A percentile compares a stretch with the other conserved stretches of the same genome.
Conservation (phyloP, 2,797 vertebrate species). For the Lagocephalus sceleratus region DNA sequence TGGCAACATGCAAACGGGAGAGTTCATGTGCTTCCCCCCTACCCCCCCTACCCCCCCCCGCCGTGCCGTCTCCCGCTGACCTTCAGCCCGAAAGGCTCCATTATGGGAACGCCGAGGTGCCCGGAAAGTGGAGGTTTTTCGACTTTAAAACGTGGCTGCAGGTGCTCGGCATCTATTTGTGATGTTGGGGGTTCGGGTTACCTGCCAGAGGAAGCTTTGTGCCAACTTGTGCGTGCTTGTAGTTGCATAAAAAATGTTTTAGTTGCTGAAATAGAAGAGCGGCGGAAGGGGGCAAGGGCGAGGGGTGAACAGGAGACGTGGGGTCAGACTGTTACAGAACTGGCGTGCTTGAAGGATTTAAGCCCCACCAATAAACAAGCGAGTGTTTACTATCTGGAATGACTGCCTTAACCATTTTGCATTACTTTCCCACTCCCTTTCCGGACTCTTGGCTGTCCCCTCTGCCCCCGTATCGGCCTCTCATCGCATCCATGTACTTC, state of each 20-base stretch:
- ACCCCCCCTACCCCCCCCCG: too few relatives aligned
- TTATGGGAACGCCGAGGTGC: too few relatives aligned
- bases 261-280: constrained; percentile 11
- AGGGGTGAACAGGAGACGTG: constrained; percentile 25
- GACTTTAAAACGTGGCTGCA: too few relatives aligned
- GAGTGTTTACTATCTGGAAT: constrained; percentile 76
- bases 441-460: constrained; percentile 7
- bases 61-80: neutral
- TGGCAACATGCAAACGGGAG: neutral
- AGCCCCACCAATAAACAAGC: constrained; percentile 73
- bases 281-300: neutral
- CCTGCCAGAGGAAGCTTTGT: neutral
- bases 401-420: constrained; percentile 31
- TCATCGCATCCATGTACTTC: too few relatives aligned
- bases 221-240: neutral
- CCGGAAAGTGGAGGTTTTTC: neutral
- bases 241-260: constrained; percentile 9
- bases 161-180: too few relatives aligned
- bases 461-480: neutral
- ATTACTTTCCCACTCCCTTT: constrained; percentile 6
- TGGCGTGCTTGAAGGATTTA: constrained; percentile 31
- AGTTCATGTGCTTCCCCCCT: neutral
- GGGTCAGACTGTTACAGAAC: constrained; percentile 12
- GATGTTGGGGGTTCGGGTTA: neutral
- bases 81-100: too few relatives aligned